Percentiles rank a stretch among this genome's conserved stretches.
phyloP scores from a whole-genome alignment of 2,888 invertebrate genomes.

The Seira sanloemensis region DNA sequence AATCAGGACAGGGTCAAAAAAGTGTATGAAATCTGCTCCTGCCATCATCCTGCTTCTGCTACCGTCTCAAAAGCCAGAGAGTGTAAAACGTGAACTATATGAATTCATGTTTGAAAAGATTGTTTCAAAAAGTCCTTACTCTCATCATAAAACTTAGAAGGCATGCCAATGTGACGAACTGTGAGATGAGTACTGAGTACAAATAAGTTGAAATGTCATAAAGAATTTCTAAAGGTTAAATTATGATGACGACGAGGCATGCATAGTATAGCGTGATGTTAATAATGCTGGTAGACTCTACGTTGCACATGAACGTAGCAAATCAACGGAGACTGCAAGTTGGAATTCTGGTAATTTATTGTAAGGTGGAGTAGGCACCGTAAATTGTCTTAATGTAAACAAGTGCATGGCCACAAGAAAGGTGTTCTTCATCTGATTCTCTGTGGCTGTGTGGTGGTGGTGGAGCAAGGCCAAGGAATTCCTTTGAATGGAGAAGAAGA shows the following conservation, averaged over 20 bases:
- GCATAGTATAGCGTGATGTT: not conserved
- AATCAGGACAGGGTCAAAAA: slow-evolving; percentile 54
- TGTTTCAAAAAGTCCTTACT: not conserved
- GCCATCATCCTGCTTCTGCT: not conserved
- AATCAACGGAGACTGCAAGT: not conserved
- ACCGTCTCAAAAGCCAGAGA: not conserved
- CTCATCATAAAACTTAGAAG: not conserved
- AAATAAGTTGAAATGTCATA: not conserved
- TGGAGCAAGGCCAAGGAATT: not conserved
- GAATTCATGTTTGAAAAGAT: not conserved
- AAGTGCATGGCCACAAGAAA: slow-evolving; percentile 6
- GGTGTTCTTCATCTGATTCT: no score
- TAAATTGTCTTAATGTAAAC: not conserved
- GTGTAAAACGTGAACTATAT: slow-evolving; percentile 27
- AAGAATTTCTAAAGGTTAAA: not conserved
- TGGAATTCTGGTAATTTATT: not conserved
- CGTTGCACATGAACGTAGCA: no score
- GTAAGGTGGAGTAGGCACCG: not conserved
- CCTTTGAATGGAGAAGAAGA: slow-evolving; percentile 12
- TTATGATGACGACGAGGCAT: not conserved
- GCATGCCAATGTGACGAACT: not conserved
- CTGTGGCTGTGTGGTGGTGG: not conserved
- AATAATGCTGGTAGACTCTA: no score
- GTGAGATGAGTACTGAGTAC: not conserved
- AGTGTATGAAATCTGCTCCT: not conserved